phyloP scores from a whole-genome alignment of 2,797 vertebrate species.

The Notoglanidium macrostoma region DNA sequence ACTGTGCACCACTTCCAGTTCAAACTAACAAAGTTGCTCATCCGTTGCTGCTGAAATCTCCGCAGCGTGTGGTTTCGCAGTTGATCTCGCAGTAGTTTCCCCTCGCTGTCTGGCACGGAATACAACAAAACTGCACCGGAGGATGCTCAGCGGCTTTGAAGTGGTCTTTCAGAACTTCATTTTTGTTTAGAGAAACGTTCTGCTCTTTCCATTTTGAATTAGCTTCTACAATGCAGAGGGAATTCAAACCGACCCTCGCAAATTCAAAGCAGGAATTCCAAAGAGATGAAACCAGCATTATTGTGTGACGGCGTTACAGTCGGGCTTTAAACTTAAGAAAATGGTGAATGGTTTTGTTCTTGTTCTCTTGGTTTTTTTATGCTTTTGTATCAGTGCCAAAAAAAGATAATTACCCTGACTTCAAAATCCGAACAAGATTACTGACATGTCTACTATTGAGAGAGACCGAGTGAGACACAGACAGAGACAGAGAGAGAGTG shows the following conservation, averaged over 20 bases:
- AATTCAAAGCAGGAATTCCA: not conserved
- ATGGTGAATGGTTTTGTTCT: not conserved
- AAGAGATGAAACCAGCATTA: not conserved
- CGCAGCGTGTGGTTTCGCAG: slow-evolving; percentile 14
- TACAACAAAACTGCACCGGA: slow-evolving; percentile 5
- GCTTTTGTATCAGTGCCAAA: not conserved
- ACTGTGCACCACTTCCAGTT: slow-evolving; percentile 22
- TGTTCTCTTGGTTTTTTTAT: not conserved
- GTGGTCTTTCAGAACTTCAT: not conserved
- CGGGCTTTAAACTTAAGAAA: not conserved
- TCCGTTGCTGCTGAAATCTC: slow-evolving; percentile 18
- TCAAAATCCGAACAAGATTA: not conserved
- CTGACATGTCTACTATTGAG: not conserved
- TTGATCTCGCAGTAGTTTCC: slow-evolving; percentile 13
- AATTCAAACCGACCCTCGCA: not conserved
- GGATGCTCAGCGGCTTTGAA: not conserved
- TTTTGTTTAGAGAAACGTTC: not conserved
- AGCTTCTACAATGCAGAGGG: not conserved
- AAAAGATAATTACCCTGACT: not conserved
- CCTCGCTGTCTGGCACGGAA: slow-evolving; percentile 1
- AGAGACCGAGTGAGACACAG: not conserved
- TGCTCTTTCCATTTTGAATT: not conserved
- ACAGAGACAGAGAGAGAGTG: not conserved
- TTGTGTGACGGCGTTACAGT: not conserved
- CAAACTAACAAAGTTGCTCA: slow-evolving; percentile 22